These are phyloP conservation scores for Epicampocera succincta DNA, from an alignment of 2,888 invertebrate species.

Conservation along the genomic window DNA sequence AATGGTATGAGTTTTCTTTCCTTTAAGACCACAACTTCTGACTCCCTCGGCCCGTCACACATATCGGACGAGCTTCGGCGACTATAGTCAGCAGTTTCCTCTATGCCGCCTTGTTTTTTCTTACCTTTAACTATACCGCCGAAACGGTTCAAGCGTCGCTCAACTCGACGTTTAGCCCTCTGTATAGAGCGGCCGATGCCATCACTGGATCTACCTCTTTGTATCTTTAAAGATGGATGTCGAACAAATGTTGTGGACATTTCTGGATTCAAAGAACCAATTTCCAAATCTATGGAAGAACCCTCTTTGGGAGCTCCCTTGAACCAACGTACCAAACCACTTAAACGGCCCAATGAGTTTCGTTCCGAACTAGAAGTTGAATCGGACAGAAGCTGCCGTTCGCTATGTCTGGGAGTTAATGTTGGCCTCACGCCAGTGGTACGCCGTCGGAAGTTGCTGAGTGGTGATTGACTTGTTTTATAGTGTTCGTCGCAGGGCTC, in stretches of 20 bases:
- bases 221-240: conserved; percentile 82
- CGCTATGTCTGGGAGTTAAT: conserved; percentile 92
- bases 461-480: conserved; percentile 89
- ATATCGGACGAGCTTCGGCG: conserved; percentile 92
- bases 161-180: conserved; percentile 93
- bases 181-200: conserved; percentile 86
- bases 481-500: conserved; percentile 88
- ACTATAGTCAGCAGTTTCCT: conserved; percentile 91
- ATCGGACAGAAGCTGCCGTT: conserved; percentile 86
- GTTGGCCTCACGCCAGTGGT: conserved; percentile 82
- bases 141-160: conserved; percentile 92
- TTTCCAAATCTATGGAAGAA: conserved; percentile 83
- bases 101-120: conserved; percentile 93
- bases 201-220: conserved; percentile 80
- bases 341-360: conserved; percentile 84
- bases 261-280: conserved; percentile 83
- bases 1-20: conserved; percentile 92
- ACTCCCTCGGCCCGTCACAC: conserved; percentile 90
- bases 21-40: conserved; percentile 93
- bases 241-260: conserved; percentile 84
- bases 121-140: conserved; percentile 92
- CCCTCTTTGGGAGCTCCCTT: conserved; percentile 84
- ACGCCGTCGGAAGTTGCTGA: conserved; percentile 88
- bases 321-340: conserved; percentile 88
- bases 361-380: conserved; percentile 82